phyloP scores from a whole-genome alignment of 2,888 invertebrate species.

The Dione juno region DNA sequence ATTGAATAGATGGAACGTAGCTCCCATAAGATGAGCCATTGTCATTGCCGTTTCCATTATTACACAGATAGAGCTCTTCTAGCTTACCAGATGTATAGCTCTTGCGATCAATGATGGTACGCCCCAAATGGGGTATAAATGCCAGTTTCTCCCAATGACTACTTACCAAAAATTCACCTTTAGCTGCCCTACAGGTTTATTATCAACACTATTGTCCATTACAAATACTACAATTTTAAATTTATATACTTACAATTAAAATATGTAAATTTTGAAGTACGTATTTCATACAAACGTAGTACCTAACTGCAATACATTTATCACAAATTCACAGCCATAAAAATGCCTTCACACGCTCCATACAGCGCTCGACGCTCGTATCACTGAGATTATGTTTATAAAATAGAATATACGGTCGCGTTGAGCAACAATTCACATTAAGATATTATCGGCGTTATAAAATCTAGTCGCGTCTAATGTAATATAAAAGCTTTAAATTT shows the following conservation, averaged over 20 bases:
- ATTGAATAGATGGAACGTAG: too few relatives aligned
- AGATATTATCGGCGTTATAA: conserved; percentile 41
- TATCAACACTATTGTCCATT: too few relatives aligned
- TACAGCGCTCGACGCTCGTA: conserved; percentile 24
- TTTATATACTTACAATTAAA: background rate
- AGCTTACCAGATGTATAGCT: too few relatives aligned
- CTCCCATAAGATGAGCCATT: too few relatives aligned
- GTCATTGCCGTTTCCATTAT: too few relatives aligned
- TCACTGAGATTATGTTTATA: conserved; percentile 34
- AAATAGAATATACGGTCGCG: conserved; percentile 37
- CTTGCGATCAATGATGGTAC: too few relatives aligned
- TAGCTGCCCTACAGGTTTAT: too few relatives aligned
- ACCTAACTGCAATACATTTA: conserved; percentile 18
- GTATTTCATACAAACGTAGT: background rate
- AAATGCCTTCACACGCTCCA: conserved; percentile 43
- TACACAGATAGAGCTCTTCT: too few relatives aligned
- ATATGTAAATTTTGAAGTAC: background rate
- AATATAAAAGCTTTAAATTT: conserved; percentile 24
- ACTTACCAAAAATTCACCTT: too few relatives aligned
- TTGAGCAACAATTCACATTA: conserved; percentile 39
- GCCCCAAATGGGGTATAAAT: too few relatives aligned
- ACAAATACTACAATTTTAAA: too few relatives aligned
- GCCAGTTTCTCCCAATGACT: too few relatives aligned
- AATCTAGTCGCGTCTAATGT: conserved; percentile 20
- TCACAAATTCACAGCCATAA: conserved; percentile 31